These are phyloP conservation scores for Crocallis elinguaria DNA, from an alignment of 2,888 invertebrate species.

Conservation along the genomic window DNA sequence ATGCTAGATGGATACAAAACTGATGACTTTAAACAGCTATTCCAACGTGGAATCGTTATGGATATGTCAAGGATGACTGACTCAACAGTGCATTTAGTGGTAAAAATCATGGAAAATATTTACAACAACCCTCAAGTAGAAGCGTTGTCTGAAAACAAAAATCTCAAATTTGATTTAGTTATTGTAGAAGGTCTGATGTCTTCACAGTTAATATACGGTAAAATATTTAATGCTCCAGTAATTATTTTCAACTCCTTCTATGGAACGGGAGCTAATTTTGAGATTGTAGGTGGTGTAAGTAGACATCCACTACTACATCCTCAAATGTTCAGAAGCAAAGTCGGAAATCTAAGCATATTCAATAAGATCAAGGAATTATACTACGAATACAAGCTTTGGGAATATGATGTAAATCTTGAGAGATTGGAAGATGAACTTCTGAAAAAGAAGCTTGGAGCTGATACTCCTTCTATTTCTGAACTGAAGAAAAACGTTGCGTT, in stretches of 20 bases:
- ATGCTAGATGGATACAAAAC: too few relatives aligned
- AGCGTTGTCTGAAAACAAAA: conserved; percentile 40
- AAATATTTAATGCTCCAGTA: conserved; percentile 46
- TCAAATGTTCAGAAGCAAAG: conserved; percentile 33
- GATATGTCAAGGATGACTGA: background rate
- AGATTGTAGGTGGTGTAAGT: conserved; percentile 39
- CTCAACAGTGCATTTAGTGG: conserved; percentile 3
- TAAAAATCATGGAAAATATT: conserved; percentile 10
- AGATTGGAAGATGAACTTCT: conserved; percentile 37
- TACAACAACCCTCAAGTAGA: conserved; percentile 34
- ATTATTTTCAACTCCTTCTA: conserved; percentile 44
- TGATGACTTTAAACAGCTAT: background rate
- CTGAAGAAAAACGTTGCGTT: conserved; percentile 46
- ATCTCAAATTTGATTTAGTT: conserved; percentile 49
- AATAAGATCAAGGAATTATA: conserved; percentile 38
- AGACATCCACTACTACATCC: conserved; percentile 45
- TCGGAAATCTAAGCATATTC: conserved; percentile 29
- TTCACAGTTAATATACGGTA: conserved; percentile 38
- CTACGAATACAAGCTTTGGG: conserved; percentile 34
- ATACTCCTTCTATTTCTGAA: conserved; percentile 41
- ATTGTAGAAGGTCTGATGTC: conserved; percentile 42
- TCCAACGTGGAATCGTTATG: conserved; percentile 36
- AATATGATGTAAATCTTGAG: conserved; percentile 14
- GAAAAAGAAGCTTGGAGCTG: conserved; percentile 40
- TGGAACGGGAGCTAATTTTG: conserved; percentile 37